Conservation (phyloP, 2,113 vertebrate species). For the Cyrtonyx montezumae region DNA sequence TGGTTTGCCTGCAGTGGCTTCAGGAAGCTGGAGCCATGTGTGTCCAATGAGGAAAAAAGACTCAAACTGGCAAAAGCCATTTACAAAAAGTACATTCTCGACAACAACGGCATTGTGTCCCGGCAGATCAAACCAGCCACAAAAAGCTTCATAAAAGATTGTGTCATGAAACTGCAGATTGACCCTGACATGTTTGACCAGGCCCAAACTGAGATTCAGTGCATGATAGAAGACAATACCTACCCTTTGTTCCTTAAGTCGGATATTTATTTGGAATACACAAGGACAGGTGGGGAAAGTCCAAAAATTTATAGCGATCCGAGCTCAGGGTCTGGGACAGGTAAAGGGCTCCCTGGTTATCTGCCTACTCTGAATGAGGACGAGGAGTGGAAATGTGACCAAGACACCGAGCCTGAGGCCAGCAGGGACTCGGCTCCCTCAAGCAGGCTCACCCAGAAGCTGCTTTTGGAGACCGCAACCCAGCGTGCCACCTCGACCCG, state of each 20-base stretch:
- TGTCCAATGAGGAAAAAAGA: conserved; percentile 91
- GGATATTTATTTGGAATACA: conserved; percentile 96
- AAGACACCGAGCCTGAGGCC: conserved; percentile 75
- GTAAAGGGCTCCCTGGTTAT: conserved; percentile 85
- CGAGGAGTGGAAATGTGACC: conserved; percentile 92
- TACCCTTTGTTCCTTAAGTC: conserved; percentile 98
- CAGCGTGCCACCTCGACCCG: conserved; percentile 79
- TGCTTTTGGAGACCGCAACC: conserved; percentile 86
- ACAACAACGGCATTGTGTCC: conserved; percentile 92
- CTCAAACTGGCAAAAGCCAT: conserved; percentile 94
- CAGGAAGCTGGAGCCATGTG: conserved; percentile 87
- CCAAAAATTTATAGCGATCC: conserved; percentile 90
- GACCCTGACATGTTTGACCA: conserved; percentile 98
- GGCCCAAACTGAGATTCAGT: conserved; percentile 96
- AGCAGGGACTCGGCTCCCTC: conserved; percentile 79
- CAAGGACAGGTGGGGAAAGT: conserved; percentile 91
- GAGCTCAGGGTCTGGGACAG: conserved; percentile 86
- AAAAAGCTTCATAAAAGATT: conserved; percentile 97
- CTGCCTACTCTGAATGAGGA: conserved; percentile 91
- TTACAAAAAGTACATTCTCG: conserved; percentile 95
- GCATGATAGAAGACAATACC: conserved; percentile 94
- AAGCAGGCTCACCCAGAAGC: conserved; percentile 86
- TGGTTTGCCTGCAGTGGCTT: conserved; percentile 99
- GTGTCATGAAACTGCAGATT: conserved; percentile 89
- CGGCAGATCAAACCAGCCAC: conserved; percentile 94